phyloP scores from a whole-genome alignment of 2,113 vertebrate species.

The Potamarius usumacintae region DNA sequence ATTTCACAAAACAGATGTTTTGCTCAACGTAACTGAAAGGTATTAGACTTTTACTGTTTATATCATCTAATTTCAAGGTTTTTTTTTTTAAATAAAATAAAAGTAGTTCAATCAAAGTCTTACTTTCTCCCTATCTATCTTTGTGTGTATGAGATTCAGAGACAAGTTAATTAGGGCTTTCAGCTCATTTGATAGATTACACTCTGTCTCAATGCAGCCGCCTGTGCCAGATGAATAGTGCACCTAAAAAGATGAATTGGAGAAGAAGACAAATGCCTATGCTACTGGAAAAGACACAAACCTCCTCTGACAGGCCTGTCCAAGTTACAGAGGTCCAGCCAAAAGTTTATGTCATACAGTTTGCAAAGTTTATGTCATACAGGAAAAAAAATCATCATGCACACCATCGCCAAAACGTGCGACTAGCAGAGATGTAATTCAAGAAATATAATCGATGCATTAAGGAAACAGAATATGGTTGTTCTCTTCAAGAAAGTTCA shows the following conservation, averaged over 20 bases:
- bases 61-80: conserved; percentile 9
- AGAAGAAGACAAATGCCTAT: conserved; percentile 3
- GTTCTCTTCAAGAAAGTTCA: background rate
- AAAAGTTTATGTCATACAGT: background rate
- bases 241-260: conserved; percentile 27
- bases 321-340: background rate
- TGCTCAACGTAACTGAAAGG: conserved; percentile 1
- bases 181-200: conserved; percentile 58
- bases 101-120: conserved; percentile 13
- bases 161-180: conserved; percentile 62
- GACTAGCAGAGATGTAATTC: background rate
- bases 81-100: background rate
- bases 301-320: background rate
- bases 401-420: background rate
- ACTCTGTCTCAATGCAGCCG: conserved; percentile 4
- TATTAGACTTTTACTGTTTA: conserved; percentile 22
- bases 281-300: conserved; percentile 17
- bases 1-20: conserved; percentile 23
- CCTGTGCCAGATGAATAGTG: conserved; percentile 27
- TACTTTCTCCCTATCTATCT: conserved; percentile 4
- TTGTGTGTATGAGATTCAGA: conserved; percentile 26
- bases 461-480: background rate
- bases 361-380: background rate
- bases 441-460: background rate
- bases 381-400: background rate